Evolutionary conservation across 2,113 vertebrate genomes (phyloP), one percentile per base, ranked within the genome.

Genomic region (Puntigrus tetrazona): DNA sequence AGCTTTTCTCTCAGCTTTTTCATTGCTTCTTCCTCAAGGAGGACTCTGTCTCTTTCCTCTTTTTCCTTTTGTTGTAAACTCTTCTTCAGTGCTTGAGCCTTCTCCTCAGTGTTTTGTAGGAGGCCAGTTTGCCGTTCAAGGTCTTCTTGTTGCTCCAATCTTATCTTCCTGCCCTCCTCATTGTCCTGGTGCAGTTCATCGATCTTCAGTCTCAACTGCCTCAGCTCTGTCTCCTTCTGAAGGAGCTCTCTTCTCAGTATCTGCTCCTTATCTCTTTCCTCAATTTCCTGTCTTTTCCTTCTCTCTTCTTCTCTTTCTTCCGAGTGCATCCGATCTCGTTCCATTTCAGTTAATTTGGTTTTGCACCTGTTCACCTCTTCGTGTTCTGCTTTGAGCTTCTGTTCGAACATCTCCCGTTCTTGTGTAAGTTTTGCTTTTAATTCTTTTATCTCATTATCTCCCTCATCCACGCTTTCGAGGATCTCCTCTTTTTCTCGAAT

Each of bases 101-200:
- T 89, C 85, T 84, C 83, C 79, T 93, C 92, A 1, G 83, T 67
- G 65, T 92, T 88, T 65, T 85, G 87, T 18, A 92, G 88, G 0
- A 88, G 59, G 0, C 36, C 55, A 6, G 87, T 88, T 85, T 93
- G 92, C 57, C 50, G 79, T 78, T 93, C 89, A 67, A 93, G 69
- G 55, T 85, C 88, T 22, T 50, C 67, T 73, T 91, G 85, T 72
- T 59, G 86, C 41, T 84, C 77, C 59, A 84, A 13, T 72, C 78
- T 81, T 84, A 89, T 90, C 59, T 86, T 87, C 55, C 85, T 87
- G 38, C 59, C 2, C 18, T 91, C 87, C 38, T 91, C 78, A 0
- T 31, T 86, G 84, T 90, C 87, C 85, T 91, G 87, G 80, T 82
- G 89, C 1, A 89, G 25, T 84, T 93, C 88, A 6, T 27, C 55